These are phyloP conservation scores for Pocillopora meandrina DNA, from an alignment of 92 coral and sea anemone species.

Conservation along the genomic window DNA sequence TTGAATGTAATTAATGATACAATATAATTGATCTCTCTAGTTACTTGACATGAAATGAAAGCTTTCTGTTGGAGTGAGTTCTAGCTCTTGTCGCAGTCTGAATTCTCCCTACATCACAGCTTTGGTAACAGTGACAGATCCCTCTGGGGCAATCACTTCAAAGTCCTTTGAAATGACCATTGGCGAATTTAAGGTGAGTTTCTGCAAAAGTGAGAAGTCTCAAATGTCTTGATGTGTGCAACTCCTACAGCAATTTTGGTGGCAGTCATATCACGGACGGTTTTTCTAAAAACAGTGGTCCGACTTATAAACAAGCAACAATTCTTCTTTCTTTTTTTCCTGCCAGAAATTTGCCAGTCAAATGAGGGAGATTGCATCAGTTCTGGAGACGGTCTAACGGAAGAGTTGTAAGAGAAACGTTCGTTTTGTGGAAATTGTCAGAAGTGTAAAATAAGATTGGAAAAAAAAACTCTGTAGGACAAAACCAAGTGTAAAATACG, in stretches of 20 bases:
- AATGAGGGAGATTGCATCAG: constrained; percentile 83
- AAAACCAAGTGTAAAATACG: background rate
- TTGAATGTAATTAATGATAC: background rate
- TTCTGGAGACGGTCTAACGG: constrained; percentile 84
- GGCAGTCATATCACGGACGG: too few species aligned
- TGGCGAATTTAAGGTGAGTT: constrained; percentile 90
- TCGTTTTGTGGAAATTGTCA: background rate
- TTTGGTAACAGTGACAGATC: constrained; percentile 76
- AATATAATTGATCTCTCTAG: constrained; percentile 37
- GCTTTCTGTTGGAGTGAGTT: constrained; percentile 95
- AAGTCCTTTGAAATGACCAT: constrained; percentile 93
- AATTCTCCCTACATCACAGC: constrained; percentile 91
- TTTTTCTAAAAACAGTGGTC: background rate
- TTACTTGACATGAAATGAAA: constrained; percentile 93
- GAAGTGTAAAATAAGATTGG: too few species aligned
- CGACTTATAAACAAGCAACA: background rate
- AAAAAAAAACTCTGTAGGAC: too few species aligned
- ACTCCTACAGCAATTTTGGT: too few species aligned
- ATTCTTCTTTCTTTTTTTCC: background rate
- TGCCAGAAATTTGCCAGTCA: constrained; percentile 82
- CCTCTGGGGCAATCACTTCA: constrained; percentile 74
- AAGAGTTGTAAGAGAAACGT: background rate
- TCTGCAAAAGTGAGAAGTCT: too few species aligned
- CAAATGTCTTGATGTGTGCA: too few species aligned
- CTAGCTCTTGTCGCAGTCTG: constrained; percentile 87